Conservation (phyloP, 2,113 vertebrate genomes). For the Platichthys flesus region DNA sequence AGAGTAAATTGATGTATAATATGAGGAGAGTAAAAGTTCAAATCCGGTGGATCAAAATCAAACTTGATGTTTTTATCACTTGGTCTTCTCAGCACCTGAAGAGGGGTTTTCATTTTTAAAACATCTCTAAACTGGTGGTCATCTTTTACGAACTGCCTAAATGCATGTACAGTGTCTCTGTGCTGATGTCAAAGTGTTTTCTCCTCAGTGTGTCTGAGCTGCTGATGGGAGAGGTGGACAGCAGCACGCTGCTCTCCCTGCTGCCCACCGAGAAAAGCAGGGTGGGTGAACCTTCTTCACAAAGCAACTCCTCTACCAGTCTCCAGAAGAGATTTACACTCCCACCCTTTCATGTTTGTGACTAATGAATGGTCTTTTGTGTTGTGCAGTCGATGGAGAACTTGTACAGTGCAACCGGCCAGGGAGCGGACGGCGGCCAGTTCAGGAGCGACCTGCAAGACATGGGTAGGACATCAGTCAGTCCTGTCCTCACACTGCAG, state of each 20-base stretch:
- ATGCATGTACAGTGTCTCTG: background rate
- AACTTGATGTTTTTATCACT: background rate
- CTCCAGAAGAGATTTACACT: background rate
- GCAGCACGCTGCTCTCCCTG: slow-evolving; percentile 92
- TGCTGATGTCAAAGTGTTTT: background rate
- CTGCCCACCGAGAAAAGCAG: slow-evolving; percentile 90
- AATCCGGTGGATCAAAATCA: background rate
- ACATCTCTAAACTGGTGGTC: too few species aligned
- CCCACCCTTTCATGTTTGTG: background rate
- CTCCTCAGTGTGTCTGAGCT: slow-evolving; percentile 90
- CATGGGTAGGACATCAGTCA: slow-evolving; percentile 67
- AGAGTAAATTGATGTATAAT: too few species aligned
- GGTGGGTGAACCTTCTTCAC: slow-evolving; percentile 78
- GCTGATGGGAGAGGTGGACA: slow-evolving; percentile 97
- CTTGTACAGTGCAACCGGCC: slow-evolving; percentile 79
- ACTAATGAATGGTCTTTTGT: slow-evolving; percentile 21
- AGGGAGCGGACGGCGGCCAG: slow-evolving; percentile 53
- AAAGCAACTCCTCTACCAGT: background rate
- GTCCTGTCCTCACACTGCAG: too few species aligned
- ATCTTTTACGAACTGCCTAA: too few species aligned
- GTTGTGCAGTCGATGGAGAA: slow-evolving; percentile 89
- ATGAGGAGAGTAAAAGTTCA: background rate
- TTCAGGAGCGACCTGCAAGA: slow-evolving; percentile 74
- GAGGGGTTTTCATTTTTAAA: background rate
- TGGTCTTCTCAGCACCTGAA: background rate